Conservation (phyloP, 2,113 vertebrate species). For the Oryzias curvinotus region DNA sequence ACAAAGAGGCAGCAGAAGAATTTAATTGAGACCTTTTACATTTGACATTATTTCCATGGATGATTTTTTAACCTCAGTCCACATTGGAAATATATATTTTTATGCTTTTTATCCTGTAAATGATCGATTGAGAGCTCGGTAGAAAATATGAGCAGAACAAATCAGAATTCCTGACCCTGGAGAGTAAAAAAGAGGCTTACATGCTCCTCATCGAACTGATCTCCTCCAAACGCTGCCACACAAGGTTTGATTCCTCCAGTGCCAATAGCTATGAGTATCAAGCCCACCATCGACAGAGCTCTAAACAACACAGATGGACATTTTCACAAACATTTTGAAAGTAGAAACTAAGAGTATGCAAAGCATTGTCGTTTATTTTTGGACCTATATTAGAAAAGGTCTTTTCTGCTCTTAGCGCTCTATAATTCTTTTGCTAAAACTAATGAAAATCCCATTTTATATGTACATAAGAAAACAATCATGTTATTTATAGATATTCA, state of each 20-base stretch:
- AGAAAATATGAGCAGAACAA: no score
- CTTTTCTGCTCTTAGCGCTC: neutral
- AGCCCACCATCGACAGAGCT: conserved; percentile 85
- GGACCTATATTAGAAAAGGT: no score
- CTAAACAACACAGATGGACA: conserved; percentile 42
- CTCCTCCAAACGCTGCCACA: conserved; percentile 95
- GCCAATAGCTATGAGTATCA: conserved; percentile 92
- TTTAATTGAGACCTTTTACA: no score
- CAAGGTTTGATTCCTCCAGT: conserved; percentile 98
- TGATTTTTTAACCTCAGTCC: no score
- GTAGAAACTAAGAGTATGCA: neutral
- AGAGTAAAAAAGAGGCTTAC: conserved; percentile 74
- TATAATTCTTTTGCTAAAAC: neutral
- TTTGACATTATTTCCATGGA: no score
- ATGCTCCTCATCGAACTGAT: conserved; percentile 93
- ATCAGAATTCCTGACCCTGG: neutral
- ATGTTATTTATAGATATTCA: neutral
- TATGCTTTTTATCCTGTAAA: neutral
- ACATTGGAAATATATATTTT: no score
- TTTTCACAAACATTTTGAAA: neutral
- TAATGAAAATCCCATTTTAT: no score
- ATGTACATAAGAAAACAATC: no score
- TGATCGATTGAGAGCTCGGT: neutral
- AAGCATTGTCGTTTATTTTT: no score
- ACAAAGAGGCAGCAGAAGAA: no score